Conservation (phyloP, 2,113 vertebrate species). For the Lonchura striata region DNA sequence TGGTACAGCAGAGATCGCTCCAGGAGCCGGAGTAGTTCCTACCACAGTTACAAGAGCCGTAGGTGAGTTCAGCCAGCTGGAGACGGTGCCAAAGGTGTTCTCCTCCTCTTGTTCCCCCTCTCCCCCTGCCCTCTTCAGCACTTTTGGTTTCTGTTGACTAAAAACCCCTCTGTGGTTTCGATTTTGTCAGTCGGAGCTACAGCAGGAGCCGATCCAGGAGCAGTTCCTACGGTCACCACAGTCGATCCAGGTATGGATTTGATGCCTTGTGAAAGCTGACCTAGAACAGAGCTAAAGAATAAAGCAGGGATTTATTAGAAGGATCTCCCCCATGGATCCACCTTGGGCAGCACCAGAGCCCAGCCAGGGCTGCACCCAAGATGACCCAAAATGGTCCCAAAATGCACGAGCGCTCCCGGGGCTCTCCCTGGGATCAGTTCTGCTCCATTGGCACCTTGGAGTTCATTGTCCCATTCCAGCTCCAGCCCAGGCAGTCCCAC, state of each 20-base stretch:
- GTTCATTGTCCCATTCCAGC: neutral
- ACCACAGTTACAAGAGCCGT: slow-evolving; percentile 84
- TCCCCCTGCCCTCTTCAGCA: neutral
- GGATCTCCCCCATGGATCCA: neutral
- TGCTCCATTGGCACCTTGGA: neutral
- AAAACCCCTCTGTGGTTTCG: neutral
- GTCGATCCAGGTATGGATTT: slow-evolving; percentile 85
- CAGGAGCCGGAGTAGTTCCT: slow-evolving; percentile 86
- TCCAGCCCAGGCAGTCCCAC: neutral
- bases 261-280: neutral
- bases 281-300: neutral
- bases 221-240: slow-evolving; percentile 78
- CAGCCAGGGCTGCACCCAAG: too few relatives aligned
- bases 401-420: neutral
- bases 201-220: slow-evolving; percentile 91
- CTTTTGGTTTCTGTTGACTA: neutral
- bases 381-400: neutral
- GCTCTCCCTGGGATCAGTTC: neutral
- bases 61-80: slow-evolving; percentile 60
- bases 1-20: slow-evolving; percentile 81
- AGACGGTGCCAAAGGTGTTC: fast-evolving
- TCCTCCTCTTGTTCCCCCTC: neutral
- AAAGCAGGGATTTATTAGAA: neutral
- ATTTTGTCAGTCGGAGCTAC: slow-evolving; percentile 77
- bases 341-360: neutral